Conservation (phyloP, 2,888 invertebrate genomes). For the Mongoloraphidia duomilia region DNA sequence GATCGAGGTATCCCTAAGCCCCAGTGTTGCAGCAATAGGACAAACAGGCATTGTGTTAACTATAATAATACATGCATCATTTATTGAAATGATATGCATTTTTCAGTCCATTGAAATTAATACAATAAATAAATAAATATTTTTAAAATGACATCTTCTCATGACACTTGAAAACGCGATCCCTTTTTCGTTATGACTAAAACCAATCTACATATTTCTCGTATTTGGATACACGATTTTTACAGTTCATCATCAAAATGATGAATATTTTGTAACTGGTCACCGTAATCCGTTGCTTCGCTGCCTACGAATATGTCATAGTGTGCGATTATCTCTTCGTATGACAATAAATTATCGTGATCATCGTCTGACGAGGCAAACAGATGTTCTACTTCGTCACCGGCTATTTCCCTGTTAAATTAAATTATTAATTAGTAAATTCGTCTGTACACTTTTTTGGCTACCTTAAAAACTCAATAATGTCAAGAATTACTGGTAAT, state of each 20-base stretch:
- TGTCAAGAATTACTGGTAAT: background rate
- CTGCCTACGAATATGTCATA: constrained; percentile 86
- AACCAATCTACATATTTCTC: no score
- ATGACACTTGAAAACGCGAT: no score
- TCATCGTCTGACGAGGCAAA: constrained; percentile 77
- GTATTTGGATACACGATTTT: constrained; percentile 14
- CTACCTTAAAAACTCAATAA: background rate
- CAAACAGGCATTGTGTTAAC: no score
- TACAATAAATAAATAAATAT: no score
- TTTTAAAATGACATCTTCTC: no score
- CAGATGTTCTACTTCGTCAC: constrained; percentile 81
- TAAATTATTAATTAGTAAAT: constrained; percentile 11
- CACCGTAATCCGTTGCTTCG: constrained; percentile 80
- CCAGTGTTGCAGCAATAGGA: no score
- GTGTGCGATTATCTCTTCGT: constrained; percentile 67
- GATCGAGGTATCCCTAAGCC: no score
- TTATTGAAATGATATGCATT: no score
- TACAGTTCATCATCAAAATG: constrained; percentile 68
- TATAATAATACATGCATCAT: no score
- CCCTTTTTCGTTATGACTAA: no score
- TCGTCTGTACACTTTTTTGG: no score
- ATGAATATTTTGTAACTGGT: constrained; percentile 67
- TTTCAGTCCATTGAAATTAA: no score
- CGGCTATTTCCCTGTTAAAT: constrained; percentile 59
- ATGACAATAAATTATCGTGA: constrained; percentile 63